Base-by-base conservation (phyloP, 2,113 vertebrate genomes). In the Henicopernis longicauda region DNA sequence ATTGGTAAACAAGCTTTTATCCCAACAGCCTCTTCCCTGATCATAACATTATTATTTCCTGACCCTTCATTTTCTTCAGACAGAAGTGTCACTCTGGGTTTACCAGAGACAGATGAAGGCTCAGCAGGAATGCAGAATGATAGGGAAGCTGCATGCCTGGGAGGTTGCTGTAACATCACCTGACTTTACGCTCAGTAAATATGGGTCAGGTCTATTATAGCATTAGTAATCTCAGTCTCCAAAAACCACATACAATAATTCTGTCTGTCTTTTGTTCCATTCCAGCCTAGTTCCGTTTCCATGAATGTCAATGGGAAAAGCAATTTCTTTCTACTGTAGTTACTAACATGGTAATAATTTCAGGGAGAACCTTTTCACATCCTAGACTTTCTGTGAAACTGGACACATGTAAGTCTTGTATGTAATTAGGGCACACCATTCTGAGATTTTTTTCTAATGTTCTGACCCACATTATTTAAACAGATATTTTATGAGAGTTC, bases 251-350 rank as follows among this genome's bases (percentile, higher is more conserved):
- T 14, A 26, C 7, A 66, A 17, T 31, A 38, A 86, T 65, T 59
- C 42, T 52, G 10, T 27, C 70, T 54, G 13, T 23, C 45, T 85
- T 63, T 49, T 36, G 12, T 82, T 82, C 44, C 62, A 65, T 79
- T 79, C 73, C 70, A 85, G 27, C 16, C 18, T 49, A 16, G 32
- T 59, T 93, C 49, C 1, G 5, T 55, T 83, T 78, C 63, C 59
- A 49, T 6, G 16, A 91, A 50, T 0, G 0, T 54, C 27, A 81
- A 38, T 3, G 8, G 12, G 16, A 86, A 84, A 82, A 73, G 5
- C 25, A 72, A 49, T 72, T 86, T 63, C 16, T 85, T 76, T 77
- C 22, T 80, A 58, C 31, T 32, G 13, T 44, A 73, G 70, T 71
- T 44, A 47, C 9, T 85, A 40, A 47, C 5, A 34, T 3, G 25